These are phyloP conservation scores for Aleiodes alternator DNA, from an alignment of 2,888 invertebrate species.

Conservation along the genomic window DNA sequence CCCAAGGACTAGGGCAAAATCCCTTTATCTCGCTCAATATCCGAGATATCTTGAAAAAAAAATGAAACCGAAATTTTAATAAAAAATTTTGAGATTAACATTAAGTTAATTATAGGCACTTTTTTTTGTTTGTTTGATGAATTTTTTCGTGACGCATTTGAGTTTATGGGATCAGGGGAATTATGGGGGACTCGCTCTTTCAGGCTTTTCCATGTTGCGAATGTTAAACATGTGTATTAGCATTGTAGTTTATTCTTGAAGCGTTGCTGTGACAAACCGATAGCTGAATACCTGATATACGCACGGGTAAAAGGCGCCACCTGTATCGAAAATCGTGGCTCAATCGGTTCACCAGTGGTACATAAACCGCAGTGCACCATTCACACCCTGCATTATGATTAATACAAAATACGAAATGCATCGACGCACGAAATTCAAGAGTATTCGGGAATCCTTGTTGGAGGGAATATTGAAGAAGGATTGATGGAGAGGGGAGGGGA, in stretches of 20 bases:
- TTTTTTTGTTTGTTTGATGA: no score
- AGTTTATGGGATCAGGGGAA: slow-evolving; percentile 15
- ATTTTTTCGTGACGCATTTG: neutral
- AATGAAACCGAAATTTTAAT: neutral
- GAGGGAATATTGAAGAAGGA: slow-evolving; percentile 3
- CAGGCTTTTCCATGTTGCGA: slow-evolving; percentile 55
- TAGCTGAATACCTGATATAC: slow-evolving; percentile 55
- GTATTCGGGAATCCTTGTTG: neutral
- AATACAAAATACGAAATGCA: slow-evolving; percentile 24
- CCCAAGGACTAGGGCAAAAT: no score
- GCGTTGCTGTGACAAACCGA: slow-evolving; percentile 41
- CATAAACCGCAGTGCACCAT: slow-evolving; percentile 50
- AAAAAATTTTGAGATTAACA: neutral
- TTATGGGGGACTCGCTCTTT: slow-evolving; percentile 34
- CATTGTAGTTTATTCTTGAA: slow-evolving; percentile 55
- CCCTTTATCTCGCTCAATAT: no score
- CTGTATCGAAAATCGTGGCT: slow-evolving; percentile 56
- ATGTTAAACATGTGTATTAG: slow-evolving; percentile 59
- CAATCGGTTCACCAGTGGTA: slow-evolving; percentile 45
- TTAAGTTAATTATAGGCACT: neutral
- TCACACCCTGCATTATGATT: slow-evolving; percentile 31
- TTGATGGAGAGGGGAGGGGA: no score
- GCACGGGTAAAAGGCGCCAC: slow-evolving; percentile 53
- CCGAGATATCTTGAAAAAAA: no score
- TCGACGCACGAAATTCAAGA: slow-evolving; percentile 8